phyloP scores from a whole-genome alignment of 2,888 invertebrate genomes.

The Lapara coniferarum region DNA sequence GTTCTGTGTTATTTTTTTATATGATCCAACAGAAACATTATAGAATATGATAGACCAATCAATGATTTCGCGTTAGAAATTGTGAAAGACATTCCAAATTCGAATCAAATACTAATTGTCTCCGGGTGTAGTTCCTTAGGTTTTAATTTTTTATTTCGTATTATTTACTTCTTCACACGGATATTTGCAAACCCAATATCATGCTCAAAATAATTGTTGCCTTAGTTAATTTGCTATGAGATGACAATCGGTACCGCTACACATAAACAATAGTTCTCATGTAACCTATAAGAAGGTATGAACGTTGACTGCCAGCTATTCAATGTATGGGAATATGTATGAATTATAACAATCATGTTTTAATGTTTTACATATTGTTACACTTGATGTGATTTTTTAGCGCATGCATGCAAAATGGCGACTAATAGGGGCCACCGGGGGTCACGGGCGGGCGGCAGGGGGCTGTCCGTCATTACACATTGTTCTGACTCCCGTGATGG shows the following conservation, averaged over 20 bases:
- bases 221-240: background rate
- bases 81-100: too few relatives aligned
- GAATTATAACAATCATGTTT: background rate
- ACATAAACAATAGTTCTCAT: constrained; percentile 18
- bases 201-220: background rate
- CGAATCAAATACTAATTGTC: too few relatives aligned
- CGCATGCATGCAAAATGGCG: background rate
- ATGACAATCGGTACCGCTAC: constrained; percentile 9
- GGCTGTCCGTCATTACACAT: too few relatives aligned
- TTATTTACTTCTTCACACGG: background rate
- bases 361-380: constrained; percentile 17
- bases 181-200: background rate
- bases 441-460: too few relatives aligned
- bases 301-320: background rate
- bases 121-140: too few relatives aligned
- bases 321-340: constrained; percentile 6
- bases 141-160: background rate
- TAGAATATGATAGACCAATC: too few relatives aligned
- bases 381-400: background rate
- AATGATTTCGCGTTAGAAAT: too few relatives aligned
- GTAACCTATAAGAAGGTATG: background rate
- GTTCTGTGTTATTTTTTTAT: too few relatives aligned
- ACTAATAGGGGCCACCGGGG: too few relatives aligned
- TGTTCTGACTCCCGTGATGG: too few relatives aligned
- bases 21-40: too few relatives aligned